Evolutionary conservation across 2,888 invertebrate species (phyloP).

Genomic region (Drosophila macrothrix): DNA sequence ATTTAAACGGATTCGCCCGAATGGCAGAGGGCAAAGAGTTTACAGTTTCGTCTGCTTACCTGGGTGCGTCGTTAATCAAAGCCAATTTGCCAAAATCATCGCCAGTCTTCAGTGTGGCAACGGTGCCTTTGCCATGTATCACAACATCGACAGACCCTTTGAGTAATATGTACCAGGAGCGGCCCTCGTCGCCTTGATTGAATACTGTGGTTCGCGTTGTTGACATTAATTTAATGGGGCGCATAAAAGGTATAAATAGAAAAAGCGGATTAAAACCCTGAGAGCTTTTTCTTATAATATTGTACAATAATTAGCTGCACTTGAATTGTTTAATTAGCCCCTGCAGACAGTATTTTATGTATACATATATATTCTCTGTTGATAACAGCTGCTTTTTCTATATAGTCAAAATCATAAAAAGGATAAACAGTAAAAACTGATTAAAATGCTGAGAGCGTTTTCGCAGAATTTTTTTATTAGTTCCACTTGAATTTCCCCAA

Average conservation of each 20-base stretch:
- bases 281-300: background rate
- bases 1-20: slow-evolving; percentile 3
- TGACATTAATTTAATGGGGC: slow-evolving; percentile 34
- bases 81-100: slow-evolving; percentile 95
- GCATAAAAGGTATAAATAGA: slow-evolving; percentile 8
- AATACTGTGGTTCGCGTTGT: slow-evolving; percentile 87
- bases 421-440: background rate
- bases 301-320: slow-evolving; percentile 47
- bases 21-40: slow-evolving; percentile 5
- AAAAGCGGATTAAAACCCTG: slow-evolving; percentile 36
- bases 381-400: background rate
- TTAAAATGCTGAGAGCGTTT: background rate
- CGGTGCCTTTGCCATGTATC: slow-evolving; percentile 93
- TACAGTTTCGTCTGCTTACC: slow-evolving; percentile 85
- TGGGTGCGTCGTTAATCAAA: slow-evolving; percentile 93
- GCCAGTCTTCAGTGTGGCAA: slow-evolving; percentile 92
- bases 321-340: background rate
- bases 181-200: slow-evolving; percentile 93
- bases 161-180: slow-evolving; percentile 93
- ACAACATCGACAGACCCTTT: slow-evolving; percentile 94
- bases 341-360: background rate
- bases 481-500: background rate
- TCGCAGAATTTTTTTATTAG: background rate
- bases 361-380: background rate
- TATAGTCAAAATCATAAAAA: background rate